Base-by-base conservation (phyloP, 2,888 invertebrate genomes). In the Amphipyra berbera region DNA sequence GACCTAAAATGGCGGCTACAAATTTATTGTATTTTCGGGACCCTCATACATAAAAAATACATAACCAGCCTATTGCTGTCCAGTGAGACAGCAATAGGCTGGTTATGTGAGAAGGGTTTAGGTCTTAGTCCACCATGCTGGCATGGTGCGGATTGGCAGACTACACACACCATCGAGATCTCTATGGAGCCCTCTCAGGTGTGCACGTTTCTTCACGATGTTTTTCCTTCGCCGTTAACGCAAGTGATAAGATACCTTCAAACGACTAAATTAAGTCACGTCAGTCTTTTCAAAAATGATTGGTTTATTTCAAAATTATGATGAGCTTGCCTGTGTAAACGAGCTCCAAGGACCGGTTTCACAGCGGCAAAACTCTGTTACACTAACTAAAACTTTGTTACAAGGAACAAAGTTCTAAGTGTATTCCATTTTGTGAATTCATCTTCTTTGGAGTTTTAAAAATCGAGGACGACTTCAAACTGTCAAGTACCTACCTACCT, bases 381-480 rank as follows among this genome's bases (percentile, higher is more conserved):
- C 14, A 65, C 62, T 53, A 65, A 78, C 77, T 72, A 49, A 59
- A 77, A 77, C 73, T 78, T 75, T 70, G 59, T 54, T 66, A 27
- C 42, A 44, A 53, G 55, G 52, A 61, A 62, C 61, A 68, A 74
- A 76, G 46, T 74, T 68, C 33, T 58, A 58, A 72, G 58, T 61
- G 71, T 75, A 71, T 77, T 78, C 61, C 64, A 61, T 78, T 76
- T 67, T 76, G 61, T 42, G 63, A 78, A 76, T 76, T 76, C 70
- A 73, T 70, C 61, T 58, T 70, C 62, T 66, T 66, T 56, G 37
- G 48, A 62, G 41, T 71, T 73, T 66, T 44, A 44, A 74, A 73
- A 73, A 62, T 73, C 41, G 48, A 50, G 61, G 45, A 66, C 27
- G 55, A 53, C 48, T 71, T 48, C 15, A 64, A 72, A 69, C 64